Conservation (phyloP, 2,888 invertebrate species). For the Spodoptera picta region DNA sequence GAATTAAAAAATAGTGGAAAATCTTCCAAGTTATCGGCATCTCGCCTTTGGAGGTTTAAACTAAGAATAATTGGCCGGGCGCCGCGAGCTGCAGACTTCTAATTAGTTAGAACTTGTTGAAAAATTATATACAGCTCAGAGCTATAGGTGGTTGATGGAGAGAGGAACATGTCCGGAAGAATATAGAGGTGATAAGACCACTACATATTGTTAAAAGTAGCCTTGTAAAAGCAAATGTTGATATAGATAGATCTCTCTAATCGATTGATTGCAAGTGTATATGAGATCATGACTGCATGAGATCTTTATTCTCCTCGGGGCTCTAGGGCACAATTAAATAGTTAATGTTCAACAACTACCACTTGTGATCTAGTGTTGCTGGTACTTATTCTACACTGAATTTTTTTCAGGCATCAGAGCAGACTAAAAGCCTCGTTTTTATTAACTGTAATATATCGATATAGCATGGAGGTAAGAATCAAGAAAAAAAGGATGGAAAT, state of each 20-base stretch:
- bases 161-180: conserved; percentile 47
- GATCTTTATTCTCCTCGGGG: no score
- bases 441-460: no score
- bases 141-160: conserved; percentile 51
- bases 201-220: neutral
- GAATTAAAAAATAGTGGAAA: conserved; percentile 38
- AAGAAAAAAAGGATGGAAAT: no score
- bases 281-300: no score
- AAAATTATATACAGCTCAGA: conserved; percentile 67
- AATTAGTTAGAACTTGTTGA: conserved; percentile 75
- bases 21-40: conserved; percentile 51
- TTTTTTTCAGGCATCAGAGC: neutral
- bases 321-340: no score
- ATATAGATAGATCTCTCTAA: no score
- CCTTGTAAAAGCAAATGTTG: no score
- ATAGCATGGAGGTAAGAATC: no score
- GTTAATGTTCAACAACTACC: no score
- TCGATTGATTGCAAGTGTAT: no score
- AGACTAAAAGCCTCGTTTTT: neutral
- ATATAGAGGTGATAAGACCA: conserved; percentile 51
- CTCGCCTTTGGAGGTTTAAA: conserved; percentile 56
- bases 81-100: conserved; percentile 52
- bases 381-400: no score
- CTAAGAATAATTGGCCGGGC: conserved; percentile 68
- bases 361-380: no score